Evolutionary conservation across 2,888 invertebrate genomes (phyloP), one percentile per base, ranked within the genome.

Genomic region (Meiosimyza platycephala): DNA sequence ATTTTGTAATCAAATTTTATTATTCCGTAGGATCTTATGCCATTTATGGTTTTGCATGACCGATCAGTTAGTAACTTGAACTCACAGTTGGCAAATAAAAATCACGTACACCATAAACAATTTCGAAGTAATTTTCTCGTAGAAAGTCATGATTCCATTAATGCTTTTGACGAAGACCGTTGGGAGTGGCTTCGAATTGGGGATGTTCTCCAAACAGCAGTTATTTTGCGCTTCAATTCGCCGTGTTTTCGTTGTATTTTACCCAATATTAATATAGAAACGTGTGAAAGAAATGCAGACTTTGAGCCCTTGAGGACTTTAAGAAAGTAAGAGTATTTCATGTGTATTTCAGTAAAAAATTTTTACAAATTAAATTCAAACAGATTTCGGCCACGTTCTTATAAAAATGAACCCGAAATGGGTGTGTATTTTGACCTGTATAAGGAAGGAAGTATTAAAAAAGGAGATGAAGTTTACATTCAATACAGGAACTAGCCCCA

Each of bases 121-220:
- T 78, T 78, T 69, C 76, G 76, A 15, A 74, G 74, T 1, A 78
- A 78, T 73, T 28, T 78, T 16, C 57, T 77, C 11, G 50, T 78
- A 15, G 70, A 76, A 12, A 74, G 74, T 12, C 16, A 12, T 6
- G 64, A 54, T 1, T 16, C 57, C 33, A 33, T 75, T 3, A 13
- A 54, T 22, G 54, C 78, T 4, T 77, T 72, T 68, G 74, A 73
- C 28, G 78, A 78, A 65, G 77, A 78, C 51, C 67, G 74, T 47
- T 78, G 78, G 77, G 15, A 59, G 22, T 78, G 77, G 77, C 13
- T 77, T 22, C 72, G 71, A 52, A 73, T 78, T 40, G 76, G 78
- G 2, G 51, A 69, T 11, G 69, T 72, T 57, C 13, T 18, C 1
- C 63, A 15, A 13, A 59, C 28, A 13, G 28, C 55, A 16, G 65